Evolutionary conservation across 2,113 vertebrate genomes (phyloP).

Genomic region (Seriola aureovittata): DNA sequence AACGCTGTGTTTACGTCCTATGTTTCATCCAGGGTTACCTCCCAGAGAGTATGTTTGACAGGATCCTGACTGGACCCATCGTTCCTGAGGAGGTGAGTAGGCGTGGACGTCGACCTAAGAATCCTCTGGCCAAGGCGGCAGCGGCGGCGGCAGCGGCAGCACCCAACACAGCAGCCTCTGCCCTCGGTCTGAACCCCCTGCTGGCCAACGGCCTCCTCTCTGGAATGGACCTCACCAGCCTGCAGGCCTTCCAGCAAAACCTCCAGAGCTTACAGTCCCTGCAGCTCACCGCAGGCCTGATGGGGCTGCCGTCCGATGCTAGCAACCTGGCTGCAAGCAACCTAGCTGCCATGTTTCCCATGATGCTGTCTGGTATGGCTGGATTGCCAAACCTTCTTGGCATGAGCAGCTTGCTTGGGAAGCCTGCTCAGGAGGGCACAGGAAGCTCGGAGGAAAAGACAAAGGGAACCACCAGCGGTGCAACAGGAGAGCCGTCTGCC

Average conservation of each 20-base stretch:
- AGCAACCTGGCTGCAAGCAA: conserved; percentile 89
- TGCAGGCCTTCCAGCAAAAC: conserved; percentile 98
- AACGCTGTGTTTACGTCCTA: not conserved
- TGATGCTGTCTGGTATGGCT: conserved; percentile 96
- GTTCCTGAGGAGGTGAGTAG: conserved; percentile 97
- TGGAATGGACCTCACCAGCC: conserved; percentile 91
- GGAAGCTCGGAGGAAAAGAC: conserved; percentile 84
- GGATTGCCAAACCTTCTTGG: conserved; percentile 94
- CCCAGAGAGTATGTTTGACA: conserved; percentile 96
- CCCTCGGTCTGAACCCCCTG: conserved; percentile 86
- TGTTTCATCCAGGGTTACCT: conserved; percentile 90
- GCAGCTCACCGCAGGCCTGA: conserved; percentile 94
- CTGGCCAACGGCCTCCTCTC: conserved; percentile 91
- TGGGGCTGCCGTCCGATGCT: conserved; percentile 92
- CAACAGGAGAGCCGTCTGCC: conserved; percentile 76
- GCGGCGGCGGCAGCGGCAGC: conserved; percentile 75
- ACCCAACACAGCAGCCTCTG: conserved; percentile 71
- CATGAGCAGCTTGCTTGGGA: conserved; percentile 89
- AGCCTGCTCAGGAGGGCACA: conserved; percentile 84
- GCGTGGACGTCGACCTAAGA: conserved; percentile 95
- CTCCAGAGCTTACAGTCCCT: conserved; percentile 95
- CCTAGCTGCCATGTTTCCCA: conserved; percentile 96
- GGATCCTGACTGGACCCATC: conserved; percentile 97
- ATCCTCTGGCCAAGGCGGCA: conserved; percentile 89
- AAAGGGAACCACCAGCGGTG: conserved; percentile 84